phyloP scores from a whole-genome alignment of 2,797 vertebrate genomes.

The Serranus cabrilla region DNA sequence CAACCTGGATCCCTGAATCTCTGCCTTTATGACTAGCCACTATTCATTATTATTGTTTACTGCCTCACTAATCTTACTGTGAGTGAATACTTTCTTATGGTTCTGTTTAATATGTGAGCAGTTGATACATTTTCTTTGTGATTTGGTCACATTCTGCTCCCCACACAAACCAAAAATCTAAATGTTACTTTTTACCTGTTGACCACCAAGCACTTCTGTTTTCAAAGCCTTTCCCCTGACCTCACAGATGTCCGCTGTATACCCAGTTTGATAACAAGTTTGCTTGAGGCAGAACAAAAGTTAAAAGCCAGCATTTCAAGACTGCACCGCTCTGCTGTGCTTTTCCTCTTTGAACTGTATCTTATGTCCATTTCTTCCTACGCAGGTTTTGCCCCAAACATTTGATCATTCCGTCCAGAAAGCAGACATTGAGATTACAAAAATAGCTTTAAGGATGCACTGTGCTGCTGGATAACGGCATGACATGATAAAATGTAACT shows the following conservation, averaged over 20 bases:
- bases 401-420: neutral
- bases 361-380: neutral
- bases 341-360: neutral
- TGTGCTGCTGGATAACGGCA: neutral
- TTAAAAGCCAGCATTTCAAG: slow-evolving; percentile 9
- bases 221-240: neutral
- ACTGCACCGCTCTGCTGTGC: neutral
- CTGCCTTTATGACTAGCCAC: neutral
- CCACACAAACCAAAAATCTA: neutral
- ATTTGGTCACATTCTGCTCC: neutral
- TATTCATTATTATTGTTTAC: neutral
- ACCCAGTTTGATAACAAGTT: neutral
- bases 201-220: neutral
- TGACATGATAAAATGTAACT: neutral
- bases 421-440: neutral
- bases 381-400: neutral
- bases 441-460: neutral
- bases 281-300: neutral
- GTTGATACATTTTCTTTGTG: neutral
- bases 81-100: neutral
- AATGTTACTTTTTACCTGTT: neutral
- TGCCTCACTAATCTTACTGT: slow-evolving; percentile 2
- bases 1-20: slow-evolving; percentile 4
- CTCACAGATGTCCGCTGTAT: neutral
- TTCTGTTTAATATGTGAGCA: neutral